Conservation (phyloP, 23 tunicate species). For the Styela clava region DNA sequence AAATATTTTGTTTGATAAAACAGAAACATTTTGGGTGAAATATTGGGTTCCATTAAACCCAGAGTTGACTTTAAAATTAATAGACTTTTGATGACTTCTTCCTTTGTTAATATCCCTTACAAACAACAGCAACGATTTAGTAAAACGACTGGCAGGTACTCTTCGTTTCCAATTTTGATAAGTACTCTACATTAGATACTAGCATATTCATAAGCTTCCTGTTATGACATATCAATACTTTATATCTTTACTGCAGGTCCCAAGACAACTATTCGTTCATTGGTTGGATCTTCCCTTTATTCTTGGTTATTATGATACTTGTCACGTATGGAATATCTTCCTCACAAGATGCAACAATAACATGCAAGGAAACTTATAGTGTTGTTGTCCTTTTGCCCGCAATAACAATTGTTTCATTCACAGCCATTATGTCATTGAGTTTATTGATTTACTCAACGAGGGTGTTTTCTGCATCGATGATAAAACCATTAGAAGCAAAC, state of each 20-base stretch:
- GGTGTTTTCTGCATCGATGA: slow-evolving; percentile 9
- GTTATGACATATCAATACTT: too few relatives aligned
- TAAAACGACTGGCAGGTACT: too few relatives aligned
- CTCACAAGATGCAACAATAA: slow-evolving; percentile 1
- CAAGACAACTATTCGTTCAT: slow-evolving; percentile 10
- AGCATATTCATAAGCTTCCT: too few relatives aligned
- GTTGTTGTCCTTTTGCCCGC: slow-evolving; percentile 26
- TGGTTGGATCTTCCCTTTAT: slow-evolving; percentile 15
- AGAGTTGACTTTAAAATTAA: too few relatives aligned
- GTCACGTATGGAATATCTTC: background rate
- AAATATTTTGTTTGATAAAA: too few relatives aligned
- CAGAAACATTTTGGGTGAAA: too few relatives aligned
- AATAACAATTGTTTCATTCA: slow-evolving; percentile 10
- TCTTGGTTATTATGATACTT: background rate
- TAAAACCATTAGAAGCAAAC: slow-evolving; percentile 45
- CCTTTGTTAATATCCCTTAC: too few relatives aligned
- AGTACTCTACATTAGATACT: too few relatives aligned
- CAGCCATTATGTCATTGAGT: background rate
- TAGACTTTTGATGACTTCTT: too few relatives aligned
- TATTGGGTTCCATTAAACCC: too few relatives aligned
- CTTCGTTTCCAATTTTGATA: too few relatives aligned
- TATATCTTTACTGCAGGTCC: slow-evolving; percentile 12
- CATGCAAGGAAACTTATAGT: slow-evolving; percentile 40
- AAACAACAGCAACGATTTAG: too few relatives aligned
- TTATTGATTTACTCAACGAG: slow-evolving; percentile 20